These are phyloP conservation scores for Camelus dromedarius DNA, from an alignment of 2,113 vertebrate genomes.

Conservation along the genomic window DNA sequence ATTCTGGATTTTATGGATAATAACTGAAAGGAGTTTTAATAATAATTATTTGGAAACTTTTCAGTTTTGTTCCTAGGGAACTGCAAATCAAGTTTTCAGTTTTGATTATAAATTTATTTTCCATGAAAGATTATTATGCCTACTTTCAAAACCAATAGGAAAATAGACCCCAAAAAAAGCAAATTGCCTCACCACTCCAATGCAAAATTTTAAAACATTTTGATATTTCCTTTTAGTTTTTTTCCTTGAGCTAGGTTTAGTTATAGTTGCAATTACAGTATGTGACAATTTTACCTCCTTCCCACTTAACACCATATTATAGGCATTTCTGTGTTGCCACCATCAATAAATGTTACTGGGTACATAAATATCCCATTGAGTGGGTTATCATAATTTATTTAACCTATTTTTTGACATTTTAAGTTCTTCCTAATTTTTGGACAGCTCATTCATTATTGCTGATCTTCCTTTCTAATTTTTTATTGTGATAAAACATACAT, in stretches of 20 bases:
- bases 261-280: not conserved
- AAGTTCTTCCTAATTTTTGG: conserved; percentile 18
- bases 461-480: not conserved
- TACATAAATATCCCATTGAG: not conserved
- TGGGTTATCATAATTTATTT: not conserved
- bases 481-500: conserved; percentile 9
- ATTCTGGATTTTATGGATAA: not conserved
- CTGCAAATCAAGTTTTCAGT: not conserved
- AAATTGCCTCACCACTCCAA: conserved; percentile 7
- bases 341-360: not conserved
- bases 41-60: not conserved
- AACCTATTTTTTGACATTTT: not conserved
- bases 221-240: conserved; percentile 10
- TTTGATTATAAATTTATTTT: conserved; percentile 38
- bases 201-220: conserved; percentile 4
- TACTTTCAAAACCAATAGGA: conserved; percentile 16
- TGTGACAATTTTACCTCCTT: not conserved
- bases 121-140: not conserved
- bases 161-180: not conserved
- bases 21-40: conserved; percentile 39
- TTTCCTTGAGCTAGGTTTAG: not conserved
- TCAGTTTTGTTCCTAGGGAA: not conserved
- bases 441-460: conserved; percentile 28
- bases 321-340: not conserved
- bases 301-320: not conserved